Evolutionary conservation across 2,888 invertebrate species (phyloP).

Genomic region (Lasiommata megera): DNA sequence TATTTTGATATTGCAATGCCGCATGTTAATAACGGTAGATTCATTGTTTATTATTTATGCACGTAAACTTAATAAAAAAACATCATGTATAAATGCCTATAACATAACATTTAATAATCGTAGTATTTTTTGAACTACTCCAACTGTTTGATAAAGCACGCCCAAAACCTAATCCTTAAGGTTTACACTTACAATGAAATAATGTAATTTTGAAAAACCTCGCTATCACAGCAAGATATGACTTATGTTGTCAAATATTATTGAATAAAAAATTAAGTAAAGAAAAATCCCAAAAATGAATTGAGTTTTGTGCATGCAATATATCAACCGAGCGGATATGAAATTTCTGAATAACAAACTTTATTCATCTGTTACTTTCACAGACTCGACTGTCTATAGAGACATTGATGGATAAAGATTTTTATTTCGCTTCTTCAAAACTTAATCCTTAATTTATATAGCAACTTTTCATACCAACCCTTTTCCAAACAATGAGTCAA

Average conservation of each 20-base stretch:
- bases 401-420: constrained; percentile 8
- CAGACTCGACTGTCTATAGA: not conserved
- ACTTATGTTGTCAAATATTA: not conserved
- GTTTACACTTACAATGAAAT: not conserved
- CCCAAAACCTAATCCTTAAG: not conserved
- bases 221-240: not conserved
- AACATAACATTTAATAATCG: not conserved
- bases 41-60: constrained; percentile 55
- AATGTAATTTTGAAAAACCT: not conserved
- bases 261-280: not conserved
- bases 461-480: constrained; percentile 5
- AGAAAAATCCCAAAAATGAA: not conserved
- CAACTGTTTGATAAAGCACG: not conserved
- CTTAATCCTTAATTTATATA: not conserved
- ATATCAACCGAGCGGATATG: constrained; percentile 1
- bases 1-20: constrained; percentile 54
- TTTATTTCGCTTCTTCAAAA: not conserved
- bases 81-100: not conserved
- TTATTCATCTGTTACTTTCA: constrained; percentile 2
- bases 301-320: not conserved
- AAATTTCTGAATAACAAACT: constrained; percentile 7
- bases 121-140: not conserved
- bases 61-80: constrained; percentile 50
- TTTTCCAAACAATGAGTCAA: constrained; percentile 8
- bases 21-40: constrained; percentile 65